phyloP scores from a whole-genome alignment of 2,113 vertebrate genomes.

The Sapajus apella region DNA sequence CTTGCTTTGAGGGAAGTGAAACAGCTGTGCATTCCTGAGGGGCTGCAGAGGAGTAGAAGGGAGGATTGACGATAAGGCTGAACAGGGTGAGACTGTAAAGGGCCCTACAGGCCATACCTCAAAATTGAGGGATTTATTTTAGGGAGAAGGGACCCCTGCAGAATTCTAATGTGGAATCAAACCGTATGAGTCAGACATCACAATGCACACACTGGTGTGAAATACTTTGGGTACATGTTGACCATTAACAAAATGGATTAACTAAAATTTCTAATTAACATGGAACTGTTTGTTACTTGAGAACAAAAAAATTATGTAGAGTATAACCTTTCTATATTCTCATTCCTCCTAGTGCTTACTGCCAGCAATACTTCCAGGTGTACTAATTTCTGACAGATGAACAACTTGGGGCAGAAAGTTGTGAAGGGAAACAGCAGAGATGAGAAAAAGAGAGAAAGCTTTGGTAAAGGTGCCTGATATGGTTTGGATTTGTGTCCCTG shows the following conservation, averaged over 20 bases:
- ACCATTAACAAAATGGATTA: neutral
- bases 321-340: neutral
- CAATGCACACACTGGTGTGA: neutral
- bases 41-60: neutral
- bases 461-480: neutral
- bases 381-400: neutral
- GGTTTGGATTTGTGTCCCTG: no score
- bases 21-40: fast-evolving
- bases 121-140: neutral
- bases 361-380: neutral
- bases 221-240: neutral
- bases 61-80: neutral
- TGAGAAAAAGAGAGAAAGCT: neutral
- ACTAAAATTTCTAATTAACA: neutral
- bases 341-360: neutral
- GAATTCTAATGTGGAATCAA: neutral
- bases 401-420: neutral
- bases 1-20: no score
- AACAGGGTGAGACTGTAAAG: neutral
- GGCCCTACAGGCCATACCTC: neutral
- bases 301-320: neutral
- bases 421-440: neutral
- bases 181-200: neutral
- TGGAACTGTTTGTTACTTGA: neutral
- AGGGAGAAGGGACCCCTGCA: neutral